Evolutionary conservation across 2,113 vertebrate genomes (phyloP).

Genomic region (Brachionichthys hirsutus): DNA sequence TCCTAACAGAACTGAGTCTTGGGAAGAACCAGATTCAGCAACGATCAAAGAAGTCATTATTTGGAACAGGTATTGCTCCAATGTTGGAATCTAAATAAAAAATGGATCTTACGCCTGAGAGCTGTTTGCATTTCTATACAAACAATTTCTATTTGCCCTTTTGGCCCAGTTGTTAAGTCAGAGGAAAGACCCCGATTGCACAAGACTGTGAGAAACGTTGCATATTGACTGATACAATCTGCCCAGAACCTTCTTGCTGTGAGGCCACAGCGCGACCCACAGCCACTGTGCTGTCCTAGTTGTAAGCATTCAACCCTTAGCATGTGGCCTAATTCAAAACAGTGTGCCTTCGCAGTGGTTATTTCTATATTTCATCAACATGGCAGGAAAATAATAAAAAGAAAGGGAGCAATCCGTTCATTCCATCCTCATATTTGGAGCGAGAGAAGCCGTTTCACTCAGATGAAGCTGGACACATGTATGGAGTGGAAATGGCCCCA

Average conservation of each 20-base stretch:
- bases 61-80: slow-evolving; percentile 13
- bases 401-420: slow-evolving; percentile 53
- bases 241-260: no score
- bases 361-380: slow-evolving; percentile 47
- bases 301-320: slow-evolving; percentile 35
- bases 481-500: slow-evolving; percentile 50
- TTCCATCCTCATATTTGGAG: slow-evolving; percentile 58
- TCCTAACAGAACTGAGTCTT: slow-evolving; percentile 56
- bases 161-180: not conserved
- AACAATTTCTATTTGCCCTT: slow-evolving; percentile 8
- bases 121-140: not conserved
- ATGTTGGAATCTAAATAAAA: slow-evolving; percentile 19
- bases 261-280: no score
- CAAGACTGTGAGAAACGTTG: not conserved
- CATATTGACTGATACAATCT: no score
- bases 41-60: slow-evolving; percentile 33
- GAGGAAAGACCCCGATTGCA: not conserved
- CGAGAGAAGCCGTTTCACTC: slow-evolving; percentile 31
- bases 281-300: slow-evolving; percentile 8
- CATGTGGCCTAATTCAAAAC: slow-evolving; percentile 46
- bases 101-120: slow-evolving; percentile 4
- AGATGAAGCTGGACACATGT: slow-evolving; percentile 44
- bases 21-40: slow-evolving; percentile 26
- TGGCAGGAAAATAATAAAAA: slow-evolving; percentile 39
- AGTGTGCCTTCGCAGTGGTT: slow-evolving; percentile 25